A percentile compares a stretch with the other conserved stretches of the same genome.
Evolutionary conservation across 2,113 vertebrate species (phyloP).

Genomic region (Calonectris borealis): DNA sequence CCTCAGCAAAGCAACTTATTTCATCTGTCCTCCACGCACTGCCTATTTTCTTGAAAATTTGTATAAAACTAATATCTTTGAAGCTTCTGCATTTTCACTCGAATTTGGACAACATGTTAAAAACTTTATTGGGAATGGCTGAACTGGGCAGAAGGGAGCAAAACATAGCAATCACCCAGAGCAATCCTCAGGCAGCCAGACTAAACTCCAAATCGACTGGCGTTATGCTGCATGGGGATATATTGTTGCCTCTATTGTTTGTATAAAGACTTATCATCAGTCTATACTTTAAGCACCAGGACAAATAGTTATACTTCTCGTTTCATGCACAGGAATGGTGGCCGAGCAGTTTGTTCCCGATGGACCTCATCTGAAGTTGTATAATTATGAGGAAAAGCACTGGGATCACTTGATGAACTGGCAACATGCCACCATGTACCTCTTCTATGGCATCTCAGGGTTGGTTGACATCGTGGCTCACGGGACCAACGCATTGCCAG

Average conservation of each 20-base stretch:
- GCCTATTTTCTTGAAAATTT: not conserved
- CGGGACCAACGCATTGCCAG: conserved; percentile 76
- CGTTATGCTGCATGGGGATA: accelerated
- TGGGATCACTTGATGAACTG: conserved; percentile 87
- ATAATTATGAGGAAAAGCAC: conserved; percentile 80
- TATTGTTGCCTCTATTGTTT: not conserved
- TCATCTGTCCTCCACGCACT: not conserved
- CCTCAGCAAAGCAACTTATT: not conserved
- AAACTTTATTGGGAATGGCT: not conserved
- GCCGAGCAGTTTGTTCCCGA: conserved; percentile 84
- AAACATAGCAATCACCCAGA: not conserved
- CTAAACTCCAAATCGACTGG: not conserved
- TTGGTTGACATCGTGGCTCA: conserved; percentile 81
- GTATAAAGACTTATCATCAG: not conserved
- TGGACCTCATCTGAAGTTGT: conserved; percentile 84
- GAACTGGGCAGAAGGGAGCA: not conserved
- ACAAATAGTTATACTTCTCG: not conserved
- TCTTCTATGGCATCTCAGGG: conserved; percentile 88
- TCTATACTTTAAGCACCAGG: not conserved
- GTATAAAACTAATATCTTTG: not conserved
- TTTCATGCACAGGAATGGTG: conserved; percentile 80
- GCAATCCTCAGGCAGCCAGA: not conserved
- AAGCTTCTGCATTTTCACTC: not conserved
- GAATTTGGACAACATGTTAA: not conserved
- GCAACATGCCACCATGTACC: conserved; percentile 96